phyloP scores from a whole-genome alignment of 2,113 vertebrate species.

The Equus quagga region DNA sequence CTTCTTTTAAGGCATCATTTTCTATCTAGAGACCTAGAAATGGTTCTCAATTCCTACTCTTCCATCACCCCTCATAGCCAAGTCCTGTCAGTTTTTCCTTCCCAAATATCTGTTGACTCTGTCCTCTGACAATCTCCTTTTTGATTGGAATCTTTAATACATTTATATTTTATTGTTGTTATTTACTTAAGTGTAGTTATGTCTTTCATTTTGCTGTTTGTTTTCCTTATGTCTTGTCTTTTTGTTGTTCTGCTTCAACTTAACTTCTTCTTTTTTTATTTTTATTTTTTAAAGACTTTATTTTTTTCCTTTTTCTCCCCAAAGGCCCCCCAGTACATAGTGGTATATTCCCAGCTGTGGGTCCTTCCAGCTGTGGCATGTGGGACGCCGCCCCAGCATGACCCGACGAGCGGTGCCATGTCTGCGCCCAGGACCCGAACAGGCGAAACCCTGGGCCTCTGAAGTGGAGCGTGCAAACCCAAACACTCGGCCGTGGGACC shows the following conservation, averaged over 20 bases:
- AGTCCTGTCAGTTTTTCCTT: neutral
- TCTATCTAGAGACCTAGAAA: neutral
- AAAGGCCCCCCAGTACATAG: too few species aligned
- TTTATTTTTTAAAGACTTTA: too few species aligned
- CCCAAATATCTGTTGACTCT: neutral
- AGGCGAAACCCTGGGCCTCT: too few species aligned
- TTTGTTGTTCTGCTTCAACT: neutral
- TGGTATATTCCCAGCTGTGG: too few species aligned
- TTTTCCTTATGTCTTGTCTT: neutral
- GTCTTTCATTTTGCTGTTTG: neutral
- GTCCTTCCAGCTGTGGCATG: too few species aligned
- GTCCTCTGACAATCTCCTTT: neutral
- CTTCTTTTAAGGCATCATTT: neutral
- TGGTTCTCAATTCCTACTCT: neutral
- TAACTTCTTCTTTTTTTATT: neutral
- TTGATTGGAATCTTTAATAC: neutral
- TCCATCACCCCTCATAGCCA: neutral
- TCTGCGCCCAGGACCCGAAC: too few species aligned
- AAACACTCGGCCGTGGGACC: too few species aligned
- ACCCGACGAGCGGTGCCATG: too few species aligned
- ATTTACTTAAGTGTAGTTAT: neutral
- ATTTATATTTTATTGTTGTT: neutral
- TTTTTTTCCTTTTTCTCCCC: too few species aligned
- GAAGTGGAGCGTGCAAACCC: too few species aligned
- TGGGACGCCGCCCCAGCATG: too few species aligned